Conservation (phyloP, 2,888 invertebrate genomes). For the Acanthosepion esculentum region DNA sequence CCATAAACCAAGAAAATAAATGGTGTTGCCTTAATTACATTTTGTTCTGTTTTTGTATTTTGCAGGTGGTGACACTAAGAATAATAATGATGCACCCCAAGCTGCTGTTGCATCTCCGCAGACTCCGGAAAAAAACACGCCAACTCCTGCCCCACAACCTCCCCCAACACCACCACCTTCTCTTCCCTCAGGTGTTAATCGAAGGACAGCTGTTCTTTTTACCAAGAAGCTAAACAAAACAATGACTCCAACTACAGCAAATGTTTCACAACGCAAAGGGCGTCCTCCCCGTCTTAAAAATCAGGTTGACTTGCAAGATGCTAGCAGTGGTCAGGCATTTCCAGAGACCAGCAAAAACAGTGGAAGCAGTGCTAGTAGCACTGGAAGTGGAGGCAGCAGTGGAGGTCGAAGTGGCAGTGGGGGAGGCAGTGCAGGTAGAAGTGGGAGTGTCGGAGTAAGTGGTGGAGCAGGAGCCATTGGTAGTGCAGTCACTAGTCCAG, state of each 20-base stretch:
- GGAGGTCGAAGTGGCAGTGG: conserved; percentile 55
- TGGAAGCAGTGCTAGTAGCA: not conserved
- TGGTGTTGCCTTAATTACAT: conserved; percentile 47
- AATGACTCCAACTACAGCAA: conserved; percentile 44
- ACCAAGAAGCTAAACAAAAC: conserved; percentile 79
- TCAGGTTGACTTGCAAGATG: conserved; percentile 57
- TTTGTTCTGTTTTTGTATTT: conserved; percentile 5
- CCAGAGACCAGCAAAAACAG: not conserved
- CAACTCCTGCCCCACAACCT: conserved; percentile 17
- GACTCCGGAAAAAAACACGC: conserved; percentile 34
- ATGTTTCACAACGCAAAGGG: conserved; percentile 42
- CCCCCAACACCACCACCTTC: conserved; percentile 57
- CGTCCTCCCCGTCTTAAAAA: conserved; percentile 54
- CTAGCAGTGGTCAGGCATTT: not conserved
- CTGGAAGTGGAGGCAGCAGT: not conserved
- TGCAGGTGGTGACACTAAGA: conserved; percentile 48
- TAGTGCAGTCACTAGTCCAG: conserved; percentile 37
- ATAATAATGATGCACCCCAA: conserved; percentile 33
- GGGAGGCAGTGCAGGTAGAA: conserved; percentile 65
- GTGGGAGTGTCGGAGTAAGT: conserved; percentile 56
- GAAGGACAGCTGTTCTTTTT: conserved; percentile 85
- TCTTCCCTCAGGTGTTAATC: conserved; percentile 80
- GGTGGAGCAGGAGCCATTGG: conserved; percentile 44
- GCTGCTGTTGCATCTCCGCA: conserved; percentile 23
- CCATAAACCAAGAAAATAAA: conserved; percentile 47